Percentiles rank a stretch among this genome's conserved stretches.
These are phyloP conservation scores for Coilia nasus DNA, from an alignment of 2,797 vertebrate species.

Conservation along the genomic window DNA sequence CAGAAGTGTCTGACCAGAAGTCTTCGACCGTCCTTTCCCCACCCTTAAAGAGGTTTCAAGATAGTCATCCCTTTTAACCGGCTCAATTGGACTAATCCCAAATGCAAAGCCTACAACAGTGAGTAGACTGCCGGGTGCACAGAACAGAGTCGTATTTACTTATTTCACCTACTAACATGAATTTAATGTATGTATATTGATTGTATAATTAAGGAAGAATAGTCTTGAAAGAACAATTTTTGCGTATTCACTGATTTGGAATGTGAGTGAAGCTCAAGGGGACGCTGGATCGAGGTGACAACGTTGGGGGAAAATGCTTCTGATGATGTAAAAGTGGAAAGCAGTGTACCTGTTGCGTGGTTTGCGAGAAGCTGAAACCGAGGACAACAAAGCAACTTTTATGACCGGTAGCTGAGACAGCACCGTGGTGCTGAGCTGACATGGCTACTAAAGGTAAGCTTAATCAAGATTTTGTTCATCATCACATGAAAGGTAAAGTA, in stretches of 20 bases:
- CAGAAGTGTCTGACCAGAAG: background rate
- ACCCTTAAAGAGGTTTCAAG: constrained; percentile 41
- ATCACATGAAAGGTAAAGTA: background rate
- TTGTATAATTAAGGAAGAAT: background rate
- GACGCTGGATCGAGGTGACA: background rate
- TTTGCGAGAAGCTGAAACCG: background rate
- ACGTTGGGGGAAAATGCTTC: background rate
- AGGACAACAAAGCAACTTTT: background rate
- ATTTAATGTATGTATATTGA: background rate
- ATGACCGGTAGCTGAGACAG: background rate
- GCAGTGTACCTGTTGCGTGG: background rate
- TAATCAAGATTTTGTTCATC: background rate
- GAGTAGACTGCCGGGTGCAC: background rate
- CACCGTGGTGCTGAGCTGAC: background rate
- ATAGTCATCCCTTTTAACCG: constrained; percentile 47
- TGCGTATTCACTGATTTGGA: background rate
- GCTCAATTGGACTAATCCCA: constrained; percentile 52
- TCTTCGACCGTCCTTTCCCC: constrained; percentile 29
- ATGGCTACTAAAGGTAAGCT: constrained; percentile 19
- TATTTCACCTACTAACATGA: background rate
- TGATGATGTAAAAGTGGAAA: background rate
- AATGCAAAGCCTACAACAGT: constrained; percentile 32
- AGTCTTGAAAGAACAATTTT: background rate
- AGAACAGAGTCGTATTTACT: background rate
- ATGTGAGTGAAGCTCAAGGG: background rate